A percentile compares a stretch with the other conserved stretches of the same genome.
phyloP scores from a whole-genome alignment of 2,113 vertebrate genomes.

The Ceratotherium simum region DNA sequence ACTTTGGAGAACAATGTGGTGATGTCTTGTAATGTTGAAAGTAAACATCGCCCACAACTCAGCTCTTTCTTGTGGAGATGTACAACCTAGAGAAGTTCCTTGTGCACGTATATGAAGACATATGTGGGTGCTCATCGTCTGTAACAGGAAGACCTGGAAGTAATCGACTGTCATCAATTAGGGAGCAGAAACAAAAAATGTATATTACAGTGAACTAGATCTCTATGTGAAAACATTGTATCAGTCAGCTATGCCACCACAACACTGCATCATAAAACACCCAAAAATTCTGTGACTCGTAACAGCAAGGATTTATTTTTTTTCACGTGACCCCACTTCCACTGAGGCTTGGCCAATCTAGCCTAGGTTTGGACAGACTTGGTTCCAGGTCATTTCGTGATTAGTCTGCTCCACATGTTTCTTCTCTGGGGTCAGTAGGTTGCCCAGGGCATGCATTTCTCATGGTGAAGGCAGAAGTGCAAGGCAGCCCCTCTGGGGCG shows the following conservation, averaged over 20 bases:
- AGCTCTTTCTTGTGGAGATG: not conserved
- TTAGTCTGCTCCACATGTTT: not conserved
- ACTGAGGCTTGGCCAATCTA: not conserved
- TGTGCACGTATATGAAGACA: not conserved
- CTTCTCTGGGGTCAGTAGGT: not conserved
- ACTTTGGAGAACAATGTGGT: not conserved
- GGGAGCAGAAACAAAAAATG: not conserved
- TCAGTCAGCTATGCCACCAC: not conserved
- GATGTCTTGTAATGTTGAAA: not conserved
- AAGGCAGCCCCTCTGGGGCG: not conserved
- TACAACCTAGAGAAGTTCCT: not conserved
- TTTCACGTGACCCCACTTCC: not conserved
- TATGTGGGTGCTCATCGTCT: not conserved
- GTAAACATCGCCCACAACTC: not conserved
- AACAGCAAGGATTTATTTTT: not conserved
- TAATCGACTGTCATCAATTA: not conserved
- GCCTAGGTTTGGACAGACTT: not conserved
- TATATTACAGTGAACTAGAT: not conserved
- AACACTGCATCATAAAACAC: not conserved
- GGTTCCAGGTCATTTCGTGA: not conserved
- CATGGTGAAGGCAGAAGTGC: not conserved
- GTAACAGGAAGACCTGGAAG: not conserved
- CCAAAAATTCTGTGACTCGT: not conserved
- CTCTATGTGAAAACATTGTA: not conserved
- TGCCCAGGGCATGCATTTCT: not conserved